Evolutionary conservation across 2,888 invertebrate species (phyloP).

Genomic region (Volucella inanis): DNA sequence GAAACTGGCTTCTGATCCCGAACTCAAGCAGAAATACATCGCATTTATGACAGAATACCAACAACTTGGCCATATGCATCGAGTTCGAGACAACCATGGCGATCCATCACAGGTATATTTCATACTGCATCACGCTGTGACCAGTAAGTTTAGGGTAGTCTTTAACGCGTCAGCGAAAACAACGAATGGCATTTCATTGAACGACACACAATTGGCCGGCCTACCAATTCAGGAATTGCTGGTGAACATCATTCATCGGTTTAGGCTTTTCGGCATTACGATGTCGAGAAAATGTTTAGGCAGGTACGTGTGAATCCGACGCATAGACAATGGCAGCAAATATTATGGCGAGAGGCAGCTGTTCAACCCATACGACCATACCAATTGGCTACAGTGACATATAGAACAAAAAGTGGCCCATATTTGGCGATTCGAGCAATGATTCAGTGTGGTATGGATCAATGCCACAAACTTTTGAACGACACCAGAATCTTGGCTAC

Average conservation of each 20-base stretch:
- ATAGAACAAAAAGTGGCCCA: conserved; percentile 8
- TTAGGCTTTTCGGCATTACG: conserved; percentile 9
- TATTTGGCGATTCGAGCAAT: conserved; percentile 5
- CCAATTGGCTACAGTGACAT: neutral
- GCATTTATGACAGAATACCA: neutral
- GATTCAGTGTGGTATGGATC: conserved; percentile 19
- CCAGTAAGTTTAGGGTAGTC: conserved; percentile 51
- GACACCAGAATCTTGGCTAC: neutral
- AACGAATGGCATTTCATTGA: conserved; percentile 12
- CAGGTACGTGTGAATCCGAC: conserved; percentile 9
- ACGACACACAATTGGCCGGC: conserved; percentile 7
- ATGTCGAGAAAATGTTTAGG: conserved; percentile 7
- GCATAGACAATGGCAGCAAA: conserved; percentile 21
- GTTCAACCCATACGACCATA: neutral
- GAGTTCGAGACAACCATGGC: neutral
- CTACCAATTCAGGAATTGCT: conserved; percentile 5
- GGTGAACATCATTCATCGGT: conserved; percentile 1
- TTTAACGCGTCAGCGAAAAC: conserved; percentile 42
- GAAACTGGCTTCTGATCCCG: too few relatives aligned
- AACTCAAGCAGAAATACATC: too few relatives aligned
- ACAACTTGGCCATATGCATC: conserved; percentile 17
- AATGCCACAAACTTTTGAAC: conserved; percentile 18
- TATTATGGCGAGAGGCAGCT: conserved; percentile 16
- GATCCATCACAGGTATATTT: conserved; percentile 25
- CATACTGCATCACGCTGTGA: conserved; percentile 60